Conservation (phyloP, 37 sponge, comb jelly and placozoan genomes). For the Spongilla lacustris region DNA sequence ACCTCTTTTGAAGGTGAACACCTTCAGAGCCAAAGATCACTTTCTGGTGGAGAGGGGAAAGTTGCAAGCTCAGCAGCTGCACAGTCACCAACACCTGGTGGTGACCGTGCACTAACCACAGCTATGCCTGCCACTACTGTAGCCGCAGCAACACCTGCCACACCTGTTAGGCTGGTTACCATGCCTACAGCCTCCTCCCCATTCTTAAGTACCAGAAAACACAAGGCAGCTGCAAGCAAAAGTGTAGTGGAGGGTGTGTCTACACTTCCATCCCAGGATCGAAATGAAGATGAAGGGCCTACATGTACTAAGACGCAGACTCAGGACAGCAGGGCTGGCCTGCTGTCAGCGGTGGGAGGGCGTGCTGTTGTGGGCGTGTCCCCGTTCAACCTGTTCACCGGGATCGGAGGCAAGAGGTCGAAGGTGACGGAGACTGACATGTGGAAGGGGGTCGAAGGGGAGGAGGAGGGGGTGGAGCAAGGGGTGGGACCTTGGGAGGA, state of each 20-base stretch:
- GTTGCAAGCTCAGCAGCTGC: neutral
- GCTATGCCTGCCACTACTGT: neutral
- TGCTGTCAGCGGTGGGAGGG: neutral
- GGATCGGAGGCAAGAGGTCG: constrained; percentile 25
- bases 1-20: neutral
- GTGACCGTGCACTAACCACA: neutral
- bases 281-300: too few relatives aligned
- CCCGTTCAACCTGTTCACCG: neutral
- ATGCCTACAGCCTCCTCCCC: constrained; percentile 5
- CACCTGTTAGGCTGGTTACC: neutral
- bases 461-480: neutral
- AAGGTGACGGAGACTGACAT: constrained; percentile 15
- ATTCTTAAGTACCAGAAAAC: constrained; percentile 28
- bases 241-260: too few relatives aligned
- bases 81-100: neutral
- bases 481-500: constrained; percentile 16
- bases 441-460: neutral
- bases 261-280: too few relatives aligned
- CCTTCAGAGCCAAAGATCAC: neutral
- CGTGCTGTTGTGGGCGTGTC: neutral
- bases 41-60: neutral
- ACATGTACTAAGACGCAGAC: too few relatives aligned
- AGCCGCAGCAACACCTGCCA: too few relatives aligned
- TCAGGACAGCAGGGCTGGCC: too few relatives aligned
- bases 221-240: too few relatives aligned